phyloP scores from a whole-genome alignment of 2,113 vertebrate genomes.

The Syrmaticus mikado region DNA sequence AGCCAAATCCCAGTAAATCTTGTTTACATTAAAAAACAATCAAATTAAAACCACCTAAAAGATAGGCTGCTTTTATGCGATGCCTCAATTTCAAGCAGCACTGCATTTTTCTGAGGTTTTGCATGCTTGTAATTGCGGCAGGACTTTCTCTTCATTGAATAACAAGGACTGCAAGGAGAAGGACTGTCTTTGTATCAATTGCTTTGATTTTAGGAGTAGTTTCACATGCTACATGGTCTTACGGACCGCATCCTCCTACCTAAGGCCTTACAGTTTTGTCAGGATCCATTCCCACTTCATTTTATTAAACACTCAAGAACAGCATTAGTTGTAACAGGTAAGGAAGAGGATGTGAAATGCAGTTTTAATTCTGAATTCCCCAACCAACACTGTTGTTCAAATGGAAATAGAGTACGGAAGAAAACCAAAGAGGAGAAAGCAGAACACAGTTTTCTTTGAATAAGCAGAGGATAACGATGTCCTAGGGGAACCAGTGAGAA shows the following conservation, averaged over 20 bases:
- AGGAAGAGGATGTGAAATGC: conserved; percentile 3
- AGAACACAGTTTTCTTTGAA: conserved; percentile 6
- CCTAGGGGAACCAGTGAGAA: conserved; percentile 54
- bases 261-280: not conserved
- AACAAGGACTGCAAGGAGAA: not conserved
- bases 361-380: conserved; percentile 53
- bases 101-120: not conserved
- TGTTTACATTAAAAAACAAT: not conserved
- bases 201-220: not conserved
- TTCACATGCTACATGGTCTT: not conserved
- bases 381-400: conserved; percentile 15
- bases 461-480: conserved; percentile 54
- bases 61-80: not conserved
- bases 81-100: not conserved
- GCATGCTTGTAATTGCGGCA: not conserved
- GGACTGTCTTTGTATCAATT: not conserved
- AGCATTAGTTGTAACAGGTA: not conserved
- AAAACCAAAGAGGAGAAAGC: conserved; percentile 32
- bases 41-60: not conserved
- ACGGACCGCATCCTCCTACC: not conserved
- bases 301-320: not conserved
- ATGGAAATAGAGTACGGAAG: conserved; percentile 38
- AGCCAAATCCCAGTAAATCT: not conserved
- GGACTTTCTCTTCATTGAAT: not conserved
- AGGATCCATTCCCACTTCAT: not conserved